phyloP scores from a whole-genome alignment of 2,888 invertebrate genomes.

The Psylliodes chrysocephalus region DNA sequence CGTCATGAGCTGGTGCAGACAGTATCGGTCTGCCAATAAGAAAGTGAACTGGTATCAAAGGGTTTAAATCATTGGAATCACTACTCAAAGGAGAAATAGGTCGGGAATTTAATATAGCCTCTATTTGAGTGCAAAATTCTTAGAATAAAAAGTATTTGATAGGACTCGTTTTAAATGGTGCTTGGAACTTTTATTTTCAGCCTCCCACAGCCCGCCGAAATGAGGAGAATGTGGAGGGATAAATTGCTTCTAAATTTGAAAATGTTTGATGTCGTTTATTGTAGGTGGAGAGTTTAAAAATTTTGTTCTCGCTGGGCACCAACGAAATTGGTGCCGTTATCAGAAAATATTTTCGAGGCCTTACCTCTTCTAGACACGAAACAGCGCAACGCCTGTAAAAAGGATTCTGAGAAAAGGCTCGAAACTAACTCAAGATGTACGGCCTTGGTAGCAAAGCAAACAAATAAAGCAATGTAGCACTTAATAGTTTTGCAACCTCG shows the following conservation, averaged over 20 bases:
- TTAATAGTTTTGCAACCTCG: too few relatives aligned
- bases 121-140: constrained; percentile 47
- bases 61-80: constrained; percentile 1
- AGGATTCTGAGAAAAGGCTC: constrained; percentile 33
- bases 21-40: not conserved
- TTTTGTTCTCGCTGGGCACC: constrained; percentile 29
- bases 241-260: constrained; percentile 20
- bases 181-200: constrained; percentile 43
- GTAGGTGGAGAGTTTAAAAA: constrained; percentile 13
- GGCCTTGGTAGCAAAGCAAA: constrained; percentile 42
- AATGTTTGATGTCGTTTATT: not conserved
- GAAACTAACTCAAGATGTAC: constrained; percentile 49
- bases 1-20: constrained; percentile 11
- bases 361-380: constrained; percentile 21
- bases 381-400: constrained; percentile 6
- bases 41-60: constrained; percentile 18
- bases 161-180: constrained; percentile 37
- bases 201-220: constrained; percentile 46
- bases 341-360: constrained; percentile 22
- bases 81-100: constrained; percentile 41
- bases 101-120: constrained; percentile 52
- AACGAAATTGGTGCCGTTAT: constrained; percentile 47
- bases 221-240: constrained; percentile 42
- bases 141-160: constrained; percentile 28
- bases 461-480: too few relatives aligned